Base-by-base conservation (phyloP, 1,140 invertebrate genomes). In the Caenorhabditis brenneri region DNA sequence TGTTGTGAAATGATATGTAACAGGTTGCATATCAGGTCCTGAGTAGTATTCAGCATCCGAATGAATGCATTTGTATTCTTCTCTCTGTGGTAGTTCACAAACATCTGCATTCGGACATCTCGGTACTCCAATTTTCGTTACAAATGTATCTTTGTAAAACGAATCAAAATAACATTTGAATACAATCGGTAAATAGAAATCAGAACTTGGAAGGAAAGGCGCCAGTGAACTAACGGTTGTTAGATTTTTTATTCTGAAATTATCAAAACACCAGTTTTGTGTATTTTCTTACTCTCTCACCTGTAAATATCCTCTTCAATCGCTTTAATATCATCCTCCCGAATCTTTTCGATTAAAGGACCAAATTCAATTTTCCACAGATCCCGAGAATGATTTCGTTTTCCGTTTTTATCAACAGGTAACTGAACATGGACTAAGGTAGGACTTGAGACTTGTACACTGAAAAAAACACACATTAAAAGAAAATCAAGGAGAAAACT, bases 11-110 rank as follows among this genome's bases (percentile, higher is more conserved):
- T 74, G 65, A 74, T 42, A 74, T 22, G 65, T 74, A n/a, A 74
- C 33, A 42, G 65, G 65, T 74, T 74, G 19, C 65, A 74, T 74
- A 27, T 42, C 19, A 19, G 65, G 65, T 24, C 65, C 65, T 9
- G 65, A 74, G 15, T 42, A 74, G 24, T 74, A 74, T 10, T 27
- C 19, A 12, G 65, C 65, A 74, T 74, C 36, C 33, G 65, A 74
- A 74, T 74, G 65, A 42, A 74, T 42, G 42, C 65, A 74, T 74
- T 74, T 74, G 36, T 74, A 74, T 0, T 74, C 36, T 46, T 74
- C 65, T 42, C 65, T 29, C n/a, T 74, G 65, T 24, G 65, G 65
- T 27, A 74, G 22, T 22, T 74, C 65, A 74, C 65, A 74, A 22
- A 42, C 15, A 74, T 74, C 65, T 9, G 65, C 65, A 31, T 74